Evolutionary conservation across 2,888 invertebrate genomes (phyloP), one percentile per base, ranked within the genome.

Genomic region (Biston stratarius): DNA sequence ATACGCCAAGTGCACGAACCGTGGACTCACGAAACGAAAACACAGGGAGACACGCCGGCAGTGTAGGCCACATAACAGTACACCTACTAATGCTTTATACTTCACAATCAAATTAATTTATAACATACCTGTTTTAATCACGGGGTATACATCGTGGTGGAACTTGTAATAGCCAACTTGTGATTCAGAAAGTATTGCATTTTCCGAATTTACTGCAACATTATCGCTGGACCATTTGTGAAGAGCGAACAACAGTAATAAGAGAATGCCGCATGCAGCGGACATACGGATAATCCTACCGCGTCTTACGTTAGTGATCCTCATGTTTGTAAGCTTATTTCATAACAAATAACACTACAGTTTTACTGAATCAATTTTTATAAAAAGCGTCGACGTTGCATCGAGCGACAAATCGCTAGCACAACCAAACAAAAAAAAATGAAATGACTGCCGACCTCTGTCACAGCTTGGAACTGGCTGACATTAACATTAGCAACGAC

Each of bases 181-280:
- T 55, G 81, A 56, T 45, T 86, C 83, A 45, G 81, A 71, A 71
- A 78, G 71, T 45, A 79, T 45, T 64, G 75, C 71, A 75, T 75
- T 80, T 51, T 77, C 77, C 10, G 76, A 71, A 73, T 80, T 79
- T 56, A 44, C 72, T 58, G 67, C 74, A 64, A 81, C 88, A 75
- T 94, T 93, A 53, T 94, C 92, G 76, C 87, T 92, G 48, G 95
- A 94, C 94, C 96, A 96, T 72, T 94, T 95, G 73, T 95, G 94
- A 68, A 96, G 85, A 75, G 96, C 91, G 85, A 96, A 96, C 62
- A 96, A 83, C 64, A 96, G 82, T 74, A 96, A 86, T 76, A 96
- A 74, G 70, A 96, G 87, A 72, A 96, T 87, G 73, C 93, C 84
- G 75, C 94, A 90, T 61, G 93, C 91, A 59, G 92, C 84, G 11